phyloP scores from a whole-genome alignment of 1,140 invertebrate genomes.

The Yoshiicerus persimilis region DNA sequence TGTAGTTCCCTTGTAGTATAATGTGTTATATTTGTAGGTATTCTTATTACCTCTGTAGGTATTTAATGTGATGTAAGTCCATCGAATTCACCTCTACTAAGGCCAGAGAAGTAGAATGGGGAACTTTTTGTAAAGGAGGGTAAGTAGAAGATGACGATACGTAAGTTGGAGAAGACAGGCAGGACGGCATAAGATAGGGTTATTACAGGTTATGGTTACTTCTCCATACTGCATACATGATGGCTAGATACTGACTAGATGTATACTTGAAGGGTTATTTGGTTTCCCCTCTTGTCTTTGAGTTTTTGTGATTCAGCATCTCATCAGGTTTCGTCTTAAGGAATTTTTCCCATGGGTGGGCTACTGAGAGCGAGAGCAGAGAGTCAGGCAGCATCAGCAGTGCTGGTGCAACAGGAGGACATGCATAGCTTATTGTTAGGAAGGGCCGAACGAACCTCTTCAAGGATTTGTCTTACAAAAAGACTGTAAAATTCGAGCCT shows the following conservation, averaged over 20 bases:
- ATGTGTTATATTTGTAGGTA: background rate
- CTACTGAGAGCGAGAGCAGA: conserved; percentile 23
- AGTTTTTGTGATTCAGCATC: conserved; percentile 42
- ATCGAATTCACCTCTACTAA: background rate
- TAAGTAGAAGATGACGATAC: background rate
- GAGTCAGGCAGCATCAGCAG: background rate
- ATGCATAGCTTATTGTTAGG: background rate
- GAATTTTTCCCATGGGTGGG: conserved; percentile 42
- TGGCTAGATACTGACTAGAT: background rate
- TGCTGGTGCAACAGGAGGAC: background rate
- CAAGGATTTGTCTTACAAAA: conserved; percentile 31
- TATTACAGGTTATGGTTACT: conserved; percentile 34
- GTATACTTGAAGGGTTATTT: conserved; percentile 35
- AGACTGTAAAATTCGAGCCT: conserved; percentile 30
- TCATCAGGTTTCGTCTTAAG: conserved; percentile 39
- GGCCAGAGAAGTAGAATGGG: background rate
- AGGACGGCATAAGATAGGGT: conserved; percentile 24
- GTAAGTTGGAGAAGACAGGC: background rate
- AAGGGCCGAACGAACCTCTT: conserved; percentile 9
- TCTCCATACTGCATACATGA: background rate
- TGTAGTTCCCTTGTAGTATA: too few species aligned
- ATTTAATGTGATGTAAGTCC: background rate
- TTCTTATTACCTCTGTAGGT: background rate
- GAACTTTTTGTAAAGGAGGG: background rate
- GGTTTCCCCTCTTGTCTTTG: conserved; percentile 28